Conservation (phyloP, 2,888 invertebrate genomes). For the Toxonevra muliebris region DNA sequence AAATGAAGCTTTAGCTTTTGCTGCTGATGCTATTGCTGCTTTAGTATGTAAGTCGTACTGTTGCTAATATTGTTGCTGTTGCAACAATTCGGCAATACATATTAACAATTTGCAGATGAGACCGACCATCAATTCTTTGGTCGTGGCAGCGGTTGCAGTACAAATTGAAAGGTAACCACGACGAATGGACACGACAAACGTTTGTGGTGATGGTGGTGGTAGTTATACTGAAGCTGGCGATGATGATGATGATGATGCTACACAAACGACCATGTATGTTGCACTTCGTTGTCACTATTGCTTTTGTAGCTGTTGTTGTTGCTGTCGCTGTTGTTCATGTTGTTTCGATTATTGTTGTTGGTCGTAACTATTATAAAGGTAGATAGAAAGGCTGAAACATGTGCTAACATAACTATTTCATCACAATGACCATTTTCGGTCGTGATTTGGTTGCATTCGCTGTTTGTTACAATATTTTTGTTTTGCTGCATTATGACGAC, state of each 20-base stretch:
- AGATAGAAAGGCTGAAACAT: no score
- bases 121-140: neutral
- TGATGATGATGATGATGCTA: no score
- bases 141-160: slow-evolving; percentile 36
- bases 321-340: no score
- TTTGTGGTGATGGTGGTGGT: neutral
- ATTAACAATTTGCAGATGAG: neutral
- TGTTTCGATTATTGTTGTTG: no score
- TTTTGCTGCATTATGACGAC: no score
- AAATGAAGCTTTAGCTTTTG: neutral
- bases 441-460: no score
- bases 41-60: neutral
- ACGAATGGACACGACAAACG: slow-evolving; percentile 43
- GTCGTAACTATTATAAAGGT: no score
- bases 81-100: neutral
- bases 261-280: no score
- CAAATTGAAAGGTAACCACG: slow-evolving; percentile 62
- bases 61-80: neutral
- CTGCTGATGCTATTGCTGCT: neutral
- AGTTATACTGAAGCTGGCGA: no score
- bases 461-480: no score
- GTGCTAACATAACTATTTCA: neutral
- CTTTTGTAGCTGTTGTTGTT: no score
- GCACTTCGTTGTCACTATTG: no score
- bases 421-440: slow-evolving; percentile 10